Conservation (phyloP, 2,113 vertebrate genomes). For the Tachysurus vachellii region DNA sequence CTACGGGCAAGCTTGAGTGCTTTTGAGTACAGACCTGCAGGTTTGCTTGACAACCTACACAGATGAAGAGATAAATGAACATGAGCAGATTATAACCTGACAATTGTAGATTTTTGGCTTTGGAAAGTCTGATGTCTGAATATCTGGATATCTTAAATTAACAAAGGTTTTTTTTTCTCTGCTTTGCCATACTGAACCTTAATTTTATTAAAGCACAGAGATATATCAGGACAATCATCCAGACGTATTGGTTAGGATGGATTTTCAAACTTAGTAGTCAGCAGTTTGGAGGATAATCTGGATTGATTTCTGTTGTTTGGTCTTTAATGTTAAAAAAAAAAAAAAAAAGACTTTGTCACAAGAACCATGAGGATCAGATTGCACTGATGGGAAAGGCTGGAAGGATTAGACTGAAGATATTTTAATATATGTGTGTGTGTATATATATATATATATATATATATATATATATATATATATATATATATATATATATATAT, state of each 20-base stretch:
- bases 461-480: not conserved
- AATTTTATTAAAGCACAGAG: not conserved
- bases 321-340: not conserved
- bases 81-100: conserved; percentile 57
- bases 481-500: not conserved
- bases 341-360: not conserved
- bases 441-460: not conserved
- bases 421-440: not conserved
- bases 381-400: not conserved
- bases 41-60: not conserved
- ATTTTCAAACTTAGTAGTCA: not conserved
- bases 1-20: not conserved
- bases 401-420: not conserved
- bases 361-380: not conserved
- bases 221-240: not conserved
- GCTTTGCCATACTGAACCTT: not conserved
- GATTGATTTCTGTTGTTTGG: not conserved
- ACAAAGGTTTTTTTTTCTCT: conserved; percentile 44
- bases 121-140: conserved; percentile 59
- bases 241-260: not conserved
- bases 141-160: conserved; percentile 61
- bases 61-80: not conserved
- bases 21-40: not conserved
- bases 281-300: not conserved
- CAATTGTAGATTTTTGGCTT: conserved; percentile 67